Evolutionary conservation across 2,888 invertebrate genomes (phyloP), one percentile per base, ranked within the genome.

Genomic region (Tetragnatha montana): DNA sequence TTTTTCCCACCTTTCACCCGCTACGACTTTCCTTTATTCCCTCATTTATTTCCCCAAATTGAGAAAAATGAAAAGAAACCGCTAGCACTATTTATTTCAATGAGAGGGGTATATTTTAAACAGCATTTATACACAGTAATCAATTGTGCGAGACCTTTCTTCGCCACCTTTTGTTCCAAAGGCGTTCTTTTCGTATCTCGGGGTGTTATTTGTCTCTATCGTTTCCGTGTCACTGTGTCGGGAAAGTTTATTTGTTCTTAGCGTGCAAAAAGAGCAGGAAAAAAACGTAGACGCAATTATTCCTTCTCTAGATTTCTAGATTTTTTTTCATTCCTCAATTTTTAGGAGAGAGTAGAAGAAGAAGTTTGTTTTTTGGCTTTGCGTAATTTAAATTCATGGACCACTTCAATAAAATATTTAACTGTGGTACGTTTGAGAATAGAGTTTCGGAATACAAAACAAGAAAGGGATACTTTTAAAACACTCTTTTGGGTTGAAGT

Each of bases 41-140:
- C 8, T 60, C 17, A 12, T 60, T 60, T 60, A 6, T 60, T 17
- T 60, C 60, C 12, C 12, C 60, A 60, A 60, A 60, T 60, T 60
- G 60, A 74, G 51, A 60, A 51, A 73, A 81, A 73, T 12, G 51
- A 82, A n/a, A 78, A 21, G 17, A 14, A 51, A n/a, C n/a, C 7
- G 0, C 22, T 8, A 82, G 74, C 22, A 73, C 74, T 60, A 82
- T 82, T 82, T 82, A 51, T 74, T 82, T 82, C 82, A 82, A 82
- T 82, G 35, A 73, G 35, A 35, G 10, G 51, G 17, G 50, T 74
- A 60, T 73, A 73, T 82, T 68, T 81, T 22, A 82, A 82, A 60
- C 60, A 22, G 51, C 49, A 82, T 73, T 74, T 73, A 82, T 74
- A 50, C 51, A 19, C 10, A 4, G 1, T 82, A 74, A 82, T 82